Percentiles rank a stretch among this genome's conserved stretches.
These are phyloP conservation scores for Gavialis gangeticus DNA, from an alignment of 2,113 vertebrate genomes.

Conservation along the genomic window DNA sequence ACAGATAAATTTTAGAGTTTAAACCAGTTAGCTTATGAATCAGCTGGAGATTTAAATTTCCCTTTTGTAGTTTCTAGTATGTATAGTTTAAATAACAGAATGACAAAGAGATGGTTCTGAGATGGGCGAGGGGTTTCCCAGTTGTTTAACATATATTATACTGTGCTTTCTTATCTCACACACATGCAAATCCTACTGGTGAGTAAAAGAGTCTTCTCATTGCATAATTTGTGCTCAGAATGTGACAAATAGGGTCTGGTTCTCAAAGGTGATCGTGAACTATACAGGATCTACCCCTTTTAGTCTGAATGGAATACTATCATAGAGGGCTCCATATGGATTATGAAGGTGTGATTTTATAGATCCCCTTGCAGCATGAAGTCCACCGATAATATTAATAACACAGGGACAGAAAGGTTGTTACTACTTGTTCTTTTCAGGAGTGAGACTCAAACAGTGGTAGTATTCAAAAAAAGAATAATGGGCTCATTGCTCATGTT, in stretches of 20 bases:
- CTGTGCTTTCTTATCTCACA: neutral
- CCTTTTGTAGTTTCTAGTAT: neutral
- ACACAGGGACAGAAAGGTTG: neutral
- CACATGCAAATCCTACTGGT: neutral
- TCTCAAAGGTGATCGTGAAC: neutral
- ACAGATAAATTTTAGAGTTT: neutral
- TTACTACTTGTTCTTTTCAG: neutral
- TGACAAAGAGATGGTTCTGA: neutral
- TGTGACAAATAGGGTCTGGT: neutral
- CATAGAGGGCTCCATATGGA: neutral
- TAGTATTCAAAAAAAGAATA: neutral
- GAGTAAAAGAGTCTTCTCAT: no score
- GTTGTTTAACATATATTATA: neutral
- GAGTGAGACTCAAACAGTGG: neutral
- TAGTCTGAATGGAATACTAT: neutral
- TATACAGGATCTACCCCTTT: neutral
- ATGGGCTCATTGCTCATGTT: neutral
- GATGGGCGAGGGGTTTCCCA: neutral
- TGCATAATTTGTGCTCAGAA: neutral
- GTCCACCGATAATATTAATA: neutral
- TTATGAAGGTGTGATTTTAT: neutral
- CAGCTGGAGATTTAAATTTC: neutral
- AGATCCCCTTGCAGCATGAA: neutral
- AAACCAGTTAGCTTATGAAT: neutral
- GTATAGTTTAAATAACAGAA: neutral